Evolutionary conservation across 2,797 vertebrate species (phyloP).

Genomic region (Arrhamphus sclerolepis): DNA sequence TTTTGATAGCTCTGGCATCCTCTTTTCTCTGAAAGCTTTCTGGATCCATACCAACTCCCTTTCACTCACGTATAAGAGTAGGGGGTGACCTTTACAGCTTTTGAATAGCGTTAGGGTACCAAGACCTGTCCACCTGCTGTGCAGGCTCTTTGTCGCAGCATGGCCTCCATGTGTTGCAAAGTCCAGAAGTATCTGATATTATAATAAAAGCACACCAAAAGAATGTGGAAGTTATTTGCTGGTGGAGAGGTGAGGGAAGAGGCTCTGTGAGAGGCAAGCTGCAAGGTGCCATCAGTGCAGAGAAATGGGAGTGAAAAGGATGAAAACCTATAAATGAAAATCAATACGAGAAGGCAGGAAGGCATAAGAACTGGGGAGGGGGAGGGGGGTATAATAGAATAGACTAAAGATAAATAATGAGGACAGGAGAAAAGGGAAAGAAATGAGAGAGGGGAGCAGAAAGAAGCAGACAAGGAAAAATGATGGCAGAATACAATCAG

Average conservation of each 20-base stretch:
- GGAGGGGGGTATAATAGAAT: slow-evolving; percentile 73
- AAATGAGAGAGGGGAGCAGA: slow-evolving; percentile 69
- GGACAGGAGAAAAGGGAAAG: slow-evolving; percentile 71
- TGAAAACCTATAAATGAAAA: slow-evolving; percentile 87
- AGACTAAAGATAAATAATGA: slow-evolving; percentile 84
- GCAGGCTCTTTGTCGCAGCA: slow-evolving; percentile 56
- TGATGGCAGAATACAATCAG: slow-evolving; percentile 72
- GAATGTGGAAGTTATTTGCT: slow-evolving; percentile 55
- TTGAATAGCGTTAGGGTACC: slow-evolving; percentile 47
- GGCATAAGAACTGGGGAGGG: slow-evolving; percentile 72
- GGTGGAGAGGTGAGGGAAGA: slow-evolving; percentile 56
- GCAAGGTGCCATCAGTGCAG: slow-evolving; percentile 74
- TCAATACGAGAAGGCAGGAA: slow-evolving; percentile 84
- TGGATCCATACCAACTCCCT: slow-evolving; percentile 62
- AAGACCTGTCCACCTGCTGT: slow-evolving; percentile 58
- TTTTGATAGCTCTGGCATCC: slow-evolving; percentile 35
- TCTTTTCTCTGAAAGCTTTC: slow-evolving; percentile 49
- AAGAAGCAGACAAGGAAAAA: slow-evolving; percentile 74
- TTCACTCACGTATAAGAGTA: slow-evolving; percentile 41
- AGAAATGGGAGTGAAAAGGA: slow-evolving; percentile 84
- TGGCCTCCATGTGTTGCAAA: slow-evolving; percentile 39
- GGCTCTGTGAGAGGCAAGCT: slow-evolving; percentile 69
- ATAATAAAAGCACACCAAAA: slow-evolving; percentile 65
- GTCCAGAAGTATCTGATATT: slow-evolving; percentile 63
- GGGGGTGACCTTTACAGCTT: slow-evolving; percentile 58